phyloP scores from a whole-genome alignment of 2,797 vertebrate genomes.

The Aldrovandia affinis region DNA sequence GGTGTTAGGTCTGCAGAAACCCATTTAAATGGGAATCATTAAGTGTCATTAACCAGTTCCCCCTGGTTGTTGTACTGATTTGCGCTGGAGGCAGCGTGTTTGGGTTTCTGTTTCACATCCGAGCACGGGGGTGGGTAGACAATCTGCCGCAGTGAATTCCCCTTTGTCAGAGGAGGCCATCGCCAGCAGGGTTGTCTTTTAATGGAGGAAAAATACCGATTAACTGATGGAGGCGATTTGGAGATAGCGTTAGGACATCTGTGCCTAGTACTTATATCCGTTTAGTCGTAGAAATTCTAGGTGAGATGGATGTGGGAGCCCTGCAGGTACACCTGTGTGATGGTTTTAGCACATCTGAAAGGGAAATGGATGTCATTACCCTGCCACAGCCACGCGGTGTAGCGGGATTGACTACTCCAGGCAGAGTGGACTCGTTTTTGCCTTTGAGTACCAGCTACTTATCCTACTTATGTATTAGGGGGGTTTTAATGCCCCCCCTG shows the following conservation, averaged over 20 bases:
- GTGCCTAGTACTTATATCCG: not conserved
- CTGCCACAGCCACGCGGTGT: not conserved
- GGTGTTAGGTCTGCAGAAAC: not conserved
- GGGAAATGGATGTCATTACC: constrained; percentile 10
- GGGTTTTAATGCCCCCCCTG: not conserved
- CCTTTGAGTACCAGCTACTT: not conserved
- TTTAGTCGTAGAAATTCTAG: not conserved
- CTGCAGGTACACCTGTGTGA: not conserved
- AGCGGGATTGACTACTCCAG: no score
- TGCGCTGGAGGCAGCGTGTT: constrained; percentile 12
- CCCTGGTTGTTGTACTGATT: not conserved
- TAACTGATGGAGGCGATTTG: constrained; percentile 7
- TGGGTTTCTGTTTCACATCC: constrained; percentile 1
- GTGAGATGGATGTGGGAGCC: not conserved
- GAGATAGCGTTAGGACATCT: not conserved
- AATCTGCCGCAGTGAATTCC: constrained; percentile 1
- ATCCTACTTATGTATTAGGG: constrained; percentile 10
- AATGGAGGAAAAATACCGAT: not conserved
- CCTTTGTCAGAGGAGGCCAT: not conserved
- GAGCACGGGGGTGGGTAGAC: not conserved
- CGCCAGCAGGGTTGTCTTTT: not conserved
- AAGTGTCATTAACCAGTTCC: not conserved
- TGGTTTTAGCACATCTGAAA: not conserved
- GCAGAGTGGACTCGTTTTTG: not conserved
- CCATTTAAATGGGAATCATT: not conserved